Base-by-base conservation (phyloP, 2,888 invertebrate genomes). In the Hedya salicella region DNA sequence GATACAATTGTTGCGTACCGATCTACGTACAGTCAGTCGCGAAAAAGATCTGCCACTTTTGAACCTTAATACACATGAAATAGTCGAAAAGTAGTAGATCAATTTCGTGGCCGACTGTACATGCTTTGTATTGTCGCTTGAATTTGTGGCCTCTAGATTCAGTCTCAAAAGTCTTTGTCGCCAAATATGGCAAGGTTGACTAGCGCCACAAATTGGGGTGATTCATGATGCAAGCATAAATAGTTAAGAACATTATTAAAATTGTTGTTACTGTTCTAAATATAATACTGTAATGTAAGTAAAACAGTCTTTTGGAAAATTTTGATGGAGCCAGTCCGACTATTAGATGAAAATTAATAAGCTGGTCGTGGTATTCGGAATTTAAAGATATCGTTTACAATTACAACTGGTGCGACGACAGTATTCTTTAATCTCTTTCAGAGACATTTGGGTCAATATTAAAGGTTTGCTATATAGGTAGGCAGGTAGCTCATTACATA, bases 81-180 rank as follows among this genome's bases (percentile, higher is more conserved):
- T n/a, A n/a, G n/a, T n/a, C n/a, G n/a, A n/a, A n/a, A n/a, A n/a
- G n/a, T n/a, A n/a, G n/a, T n/a, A n/a, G n/a, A n/a, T n/a, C n/a
- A n/a, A n/a, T n/a, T n/a, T n/a, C n/a, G n/a, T n/a, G n/a, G n/a
- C n/a, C n/a, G n/a, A n/a, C n/a, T n/a, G n/a, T n/a, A n/a, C n/a
- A n/a, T n/a, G n/a, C n/a, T n/a, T n/a, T 25, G 25, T 25, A 25
- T 25, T 25, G 25, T 25, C 25, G 25, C 25, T 25, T 25, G 6
- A 4, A 25, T 3, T 9, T 32, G 9, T 36, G 36, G 9, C 11
- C 36, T 11, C 36, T 36, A 36, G 11, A 36, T 1, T 9, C 9
- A 42, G 14, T 44, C 30, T 11, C 40, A 57, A 57, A 44, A 30
- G 25, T 14, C 32, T 57, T 57, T 44, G 56, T 57, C 17, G 44